Conservation (phyloP, 2,113 vertebrate species). For the Eudyptes chrysolophus region DNA sequence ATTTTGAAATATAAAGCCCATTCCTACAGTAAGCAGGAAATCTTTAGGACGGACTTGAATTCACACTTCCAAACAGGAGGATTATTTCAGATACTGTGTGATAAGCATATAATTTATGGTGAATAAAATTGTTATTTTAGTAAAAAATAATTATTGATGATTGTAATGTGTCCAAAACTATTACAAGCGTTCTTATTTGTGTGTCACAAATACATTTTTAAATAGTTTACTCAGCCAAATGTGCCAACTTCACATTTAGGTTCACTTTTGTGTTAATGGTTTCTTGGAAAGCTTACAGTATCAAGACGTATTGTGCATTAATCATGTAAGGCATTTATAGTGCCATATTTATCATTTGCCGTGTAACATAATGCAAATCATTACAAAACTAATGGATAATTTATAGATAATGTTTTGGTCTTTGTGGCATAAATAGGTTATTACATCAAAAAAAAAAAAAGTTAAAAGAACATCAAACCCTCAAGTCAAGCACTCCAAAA, state of each 20-base stretch:
- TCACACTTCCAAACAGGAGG: neutral
- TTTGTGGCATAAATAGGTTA: neutral
- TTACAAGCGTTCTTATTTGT: neutral
- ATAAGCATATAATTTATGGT: neutral
- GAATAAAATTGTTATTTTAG: neutral
- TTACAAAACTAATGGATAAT: neutral
- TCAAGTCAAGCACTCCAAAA: neutral
- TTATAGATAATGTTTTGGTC: neutral
- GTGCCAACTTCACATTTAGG: neutral
- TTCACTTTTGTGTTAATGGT: neutral
- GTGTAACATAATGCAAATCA: neutral
- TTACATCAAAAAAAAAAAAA: neutral
- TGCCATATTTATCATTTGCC: neutral
- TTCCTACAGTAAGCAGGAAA: neutral
- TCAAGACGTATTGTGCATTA: neutral
- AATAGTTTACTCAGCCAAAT: neutral
- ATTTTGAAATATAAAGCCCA: neutral
- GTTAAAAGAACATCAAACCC: neutral
- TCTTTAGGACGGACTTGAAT: neutral
- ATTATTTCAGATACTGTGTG: neutral
- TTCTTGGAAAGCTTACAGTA: neutral
- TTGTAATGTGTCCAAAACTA: neutral
- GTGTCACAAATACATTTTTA: neutral
- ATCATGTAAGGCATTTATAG: neutral
- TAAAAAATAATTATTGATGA: neutral